Conservation (phyloP, 2,113 vertebrate species). For the Neolamprologus sp. region DNA sequence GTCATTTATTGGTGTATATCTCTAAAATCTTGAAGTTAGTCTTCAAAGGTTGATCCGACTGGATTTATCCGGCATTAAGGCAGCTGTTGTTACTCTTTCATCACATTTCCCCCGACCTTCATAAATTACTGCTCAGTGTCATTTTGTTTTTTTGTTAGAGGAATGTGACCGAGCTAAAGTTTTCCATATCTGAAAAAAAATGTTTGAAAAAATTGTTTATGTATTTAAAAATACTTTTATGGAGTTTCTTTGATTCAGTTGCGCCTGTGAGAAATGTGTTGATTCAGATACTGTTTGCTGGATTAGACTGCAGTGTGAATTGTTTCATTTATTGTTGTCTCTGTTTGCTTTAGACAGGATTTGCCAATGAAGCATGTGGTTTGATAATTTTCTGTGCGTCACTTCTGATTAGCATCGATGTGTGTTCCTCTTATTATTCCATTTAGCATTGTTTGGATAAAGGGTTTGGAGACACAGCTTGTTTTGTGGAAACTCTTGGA, state of each 20-base stretch:
- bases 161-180: neutral
- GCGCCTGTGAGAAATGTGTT: neutral
- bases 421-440: neutral
- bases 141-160: neutral
- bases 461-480: neutral
- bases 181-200: neutral
- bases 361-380: neutral
- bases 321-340: neutral
- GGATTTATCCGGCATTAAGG: neutral
- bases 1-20: neutral
- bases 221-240: neutral
- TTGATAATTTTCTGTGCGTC: neutral
- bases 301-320: neutral
- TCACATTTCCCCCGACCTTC: slow-evolving; percentile 11
- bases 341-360: neutral
- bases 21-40: neutral
- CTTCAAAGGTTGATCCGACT: neutral
- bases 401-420: neutral
- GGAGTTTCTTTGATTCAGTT: neutral
- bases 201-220: neutral
- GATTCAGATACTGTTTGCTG: neutral
- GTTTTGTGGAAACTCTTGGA: neutral
- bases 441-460: neutral
- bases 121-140: slow-evolving; percentile 20
- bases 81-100: neutral